Evolutionary conservation across 2,888 invertebrate species (phyloP), one percentile per base, ranked within the genome.

Genomic region (Agriopis marginaria): DNA sequence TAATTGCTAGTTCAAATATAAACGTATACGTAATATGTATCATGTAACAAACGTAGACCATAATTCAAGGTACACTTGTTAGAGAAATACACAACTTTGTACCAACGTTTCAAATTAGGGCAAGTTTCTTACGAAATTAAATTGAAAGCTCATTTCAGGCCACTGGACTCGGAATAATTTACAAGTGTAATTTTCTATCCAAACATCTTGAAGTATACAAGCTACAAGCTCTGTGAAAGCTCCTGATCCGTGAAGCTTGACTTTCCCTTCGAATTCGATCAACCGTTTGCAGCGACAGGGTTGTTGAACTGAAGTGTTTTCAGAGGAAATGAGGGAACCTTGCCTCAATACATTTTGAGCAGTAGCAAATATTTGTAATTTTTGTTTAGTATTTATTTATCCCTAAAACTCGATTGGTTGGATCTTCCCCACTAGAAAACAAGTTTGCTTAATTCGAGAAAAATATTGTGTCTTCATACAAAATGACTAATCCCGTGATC

Each of bases 251-350:
- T 66, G 70, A 70, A 70, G 49, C 65, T 66, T 51, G 58, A 72
- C 63, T 66, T 70, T 68, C 69, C 73, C 75, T 64, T 56, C 53
- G 55, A 39, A 69, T 70, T 63, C 67, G 65, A 75, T 72, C 67
- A 69, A 70, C 66, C 72, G 69, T 68, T 66, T 50, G 54, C 59
- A 63, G 62, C 67, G 65, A 42, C 62, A 12, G 56, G 66, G 61
- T 53, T 68, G 70, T 66, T 71, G 55, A 63, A 55, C 55, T 62
- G 45, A 70, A 66, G 69, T 69, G 72, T 59, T 68, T 59, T 54
- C 9, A n/a, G 54, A 68, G 65, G 51, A 32, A 32, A 32, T 32
- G 59, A 64, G 60, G 51, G 63, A 55, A 64, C 59, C 32, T 44
- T 62, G 51, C 32, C 11, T 9, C 51, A 40, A 8, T 63, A 58